Percentiles rank a stretch among this genome's conserved stretches.
Conservation (phyloP, 2,797 vertebrate species). For the Ambastaia sidthimunki region DNA sequence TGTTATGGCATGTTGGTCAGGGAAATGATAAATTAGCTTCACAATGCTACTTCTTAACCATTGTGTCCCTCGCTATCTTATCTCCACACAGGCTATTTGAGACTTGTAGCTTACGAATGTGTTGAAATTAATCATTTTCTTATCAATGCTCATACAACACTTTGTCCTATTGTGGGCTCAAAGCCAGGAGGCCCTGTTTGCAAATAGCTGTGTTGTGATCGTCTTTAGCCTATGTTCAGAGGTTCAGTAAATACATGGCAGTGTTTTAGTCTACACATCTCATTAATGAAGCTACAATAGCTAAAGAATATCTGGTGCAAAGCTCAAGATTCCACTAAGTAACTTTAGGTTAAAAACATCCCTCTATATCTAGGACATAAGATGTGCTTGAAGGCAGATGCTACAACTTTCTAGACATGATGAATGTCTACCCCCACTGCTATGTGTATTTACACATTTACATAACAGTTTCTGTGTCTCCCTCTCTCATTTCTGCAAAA, state of each 20-base stretch:
- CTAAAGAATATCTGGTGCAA: neutral
- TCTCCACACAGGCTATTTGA: conserved; percentile 68
- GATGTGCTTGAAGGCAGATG: conserved; percentile 50
- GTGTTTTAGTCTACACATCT: conserved; percentile 2
- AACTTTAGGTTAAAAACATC: neutral
- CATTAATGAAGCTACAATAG: neutral
- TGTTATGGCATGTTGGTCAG: conserved; percentile 53
- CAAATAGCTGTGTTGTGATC: conserved; percentile 47
- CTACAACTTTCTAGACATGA: conserved; percentile 51
- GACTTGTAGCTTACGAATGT: conserved; percentile 67
- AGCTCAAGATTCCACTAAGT: neutral
- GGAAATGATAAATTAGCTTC: conserved; percentile 72
- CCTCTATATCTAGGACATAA: conserved; percentile 5
- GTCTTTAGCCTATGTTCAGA: conserved; percentile 53
- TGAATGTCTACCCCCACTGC: conserved; percentile 45
- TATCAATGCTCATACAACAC: conserved; percentile 67
- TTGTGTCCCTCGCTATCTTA: conserved; percentile 71
- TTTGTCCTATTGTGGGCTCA: conserved; percentile 45
- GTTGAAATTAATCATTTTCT: conserved; percentile 75
- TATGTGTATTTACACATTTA: conserved; percentile 62
- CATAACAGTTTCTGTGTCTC: neutral
- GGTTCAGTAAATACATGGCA: conserved; percentile 42
- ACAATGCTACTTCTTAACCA: conserved; percentile 62
- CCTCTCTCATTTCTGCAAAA: conserved; percentile 42
- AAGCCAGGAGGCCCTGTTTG: conserved; percentile 54